Base-by-base conservation (phyloP, 2,113 vertebrate genomes). In the Eurystomus gularis region DNA sequence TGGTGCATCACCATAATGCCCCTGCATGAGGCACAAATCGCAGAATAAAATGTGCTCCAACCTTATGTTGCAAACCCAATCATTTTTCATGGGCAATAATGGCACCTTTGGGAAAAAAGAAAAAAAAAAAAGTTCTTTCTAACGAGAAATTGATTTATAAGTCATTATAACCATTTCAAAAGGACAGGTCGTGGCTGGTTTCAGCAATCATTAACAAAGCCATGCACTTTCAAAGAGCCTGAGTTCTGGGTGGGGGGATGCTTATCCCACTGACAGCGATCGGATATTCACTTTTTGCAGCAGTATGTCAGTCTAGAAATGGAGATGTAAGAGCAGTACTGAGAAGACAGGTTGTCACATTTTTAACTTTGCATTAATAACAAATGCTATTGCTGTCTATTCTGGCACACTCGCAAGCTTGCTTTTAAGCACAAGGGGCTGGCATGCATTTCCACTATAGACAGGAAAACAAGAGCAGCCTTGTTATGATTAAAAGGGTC, bases 401-500 rank as follows among this genome's bases (percentile, higher is more conserved):
- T 84, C 82, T 96, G 90, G 88, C 82, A 96, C 86, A 75, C 93
- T 82, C 68, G 62, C 80, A 96, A 96, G 97, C 96, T 83, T 96
- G 76, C 91, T 97, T 96, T 97, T 93, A 93, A 91, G 91, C 85
- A 91, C 42, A 52, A 70, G 62, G 62, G 72, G 78, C 94, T 97
- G 89, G 77, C 80, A 91, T 48, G 28, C 33, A 88, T 90, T 95
- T 92, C 57, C 37, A 96, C 92, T 83, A 94, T 80, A 94, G 71
- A 93, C 31, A 96, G 88, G 91, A 95, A 96, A 98, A 97, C 90
- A 97, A 96, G 82, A 96, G 82, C 64, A 94, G 85, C 42, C 93
- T 95, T 96, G 88, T 97, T 97, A 91, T 86, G 87, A 94, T 95
- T 96, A 96, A 95, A 98, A 94, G 95, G 94, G 79, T 95, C 84